A percentile compares a stretch with the other conserved stretches of the same genome.
Evolutionary conservation across 2,888 invertebrate genomes (phyloP).

Genomic region (Idaea biselata): DNA sequence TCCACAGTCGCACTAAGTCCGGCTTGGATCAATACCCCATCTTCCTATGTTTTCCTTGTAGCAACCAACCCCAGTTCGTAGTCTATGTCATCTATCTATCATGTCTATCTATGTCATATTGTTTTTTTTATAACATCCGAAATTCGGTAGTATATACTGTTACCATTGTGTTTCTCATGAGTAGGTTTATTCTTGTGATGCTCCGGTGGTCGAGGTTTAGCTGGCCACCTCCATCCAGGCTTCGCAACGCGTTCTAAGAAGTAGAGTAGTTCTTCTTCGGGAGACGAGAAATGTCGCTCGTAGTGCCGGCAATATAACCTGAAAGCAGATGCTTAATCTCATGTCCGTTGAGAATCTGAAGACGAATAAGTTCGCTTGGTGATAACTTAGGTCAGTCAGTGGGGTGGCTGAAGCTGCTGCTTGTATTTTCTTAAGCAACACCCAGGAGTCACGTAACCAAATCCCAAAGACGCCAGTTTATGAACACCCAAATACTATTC

Average conservation of each 20-base stretch:
- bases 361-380: not conserved
- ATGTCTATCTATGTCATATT: too few species aligned
- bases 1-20: too few species aligned
- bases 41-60: too few species aligned
- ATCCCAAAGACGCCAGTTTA: too few species aligned
- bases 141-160: not conserved
- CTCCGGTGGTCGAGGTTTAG: conserved; percentile 84
- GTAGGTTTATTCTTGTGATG: conserved; percentile 81
- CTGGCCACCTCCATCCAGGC: conserved; percentile 93
- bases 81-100: too few species aligned
- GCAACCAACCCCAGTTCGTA: too few species aligned
- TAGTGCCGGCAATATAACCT: conserved; percentile 89
- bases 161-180: conserved; percentile 69
- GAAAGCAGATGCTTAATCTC: conserved; percentile 25
- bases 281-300: conserved; percentile 84
- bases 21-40: too few species aligned
- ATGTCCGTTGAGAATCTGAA: not conserved
- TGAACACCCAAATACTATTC: too few species aligned
- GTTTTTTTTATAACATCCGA: too few species aligned
- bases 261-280: conserved; percentile 88
- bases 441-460: too few species aligned
- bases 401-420: not conserved
- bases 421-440: too few species aligned
- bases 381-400: too few species aligned
- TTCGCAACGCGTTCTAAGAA: conserved; percentile 89